Base-by-base conservation (phyloP, 2,113 vertebrate genomes). In the Dolichallabes microphthalmus region DNA sequence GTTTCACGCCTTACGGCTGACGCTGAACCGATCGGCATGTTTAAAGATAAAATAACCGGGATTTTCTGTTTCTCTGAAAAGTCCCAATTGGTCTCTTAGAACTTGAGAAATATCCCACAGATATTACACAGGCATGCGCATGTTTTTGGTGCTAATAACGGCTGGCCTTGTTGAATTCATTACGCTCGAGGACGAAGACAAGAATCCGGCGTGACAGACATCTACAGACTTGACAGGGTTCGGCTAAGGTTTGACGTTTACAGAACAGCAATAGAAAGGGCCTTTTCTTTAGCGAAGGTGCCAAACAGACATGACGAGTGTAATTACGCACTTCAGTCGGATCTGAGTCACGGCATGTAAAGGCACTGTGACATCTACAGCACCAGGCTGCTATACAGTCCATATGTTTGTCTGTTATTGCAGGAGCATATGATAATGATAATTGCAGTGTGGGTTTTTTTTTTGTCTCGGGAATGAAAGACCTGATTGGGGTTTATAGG, bases 401-500 rank as follows among this genome's bases (percentile, higher is more conserved):
- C 57, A 61, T 80, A 80, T 78, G 76, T 52, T 79, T 39, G 10
- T 58, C 71, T 82, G 57, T 50, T 57, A 83, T 74, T 52, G 85
- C 61, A 85, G 50, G 85, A 74, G 75, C 27, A 63, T 63, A 58
- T 35, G 35, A 83, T 89, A 76, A 71, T 78, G 35, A 85, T 85
- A 69, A 89, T 88, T 90, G 73, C 80, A 77, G 76, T 71, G 82
- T 82, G 60, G 57, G 85, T 82, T 60, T 77, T 74, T 82, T 60
- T 77, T 74, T 64, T 82, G 78, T 86, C 86, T 80, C 15, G 55
- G 71, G n/a, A 86, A 64, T 66, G 30, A 86, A 88, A 87, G 85
- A 87, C 66, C 71, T 81, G 75, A 88, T 86, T 87, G 83, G 63
- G 81, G 84, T 86, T 84, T 86, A 66, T 57, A 88, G 73, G 83